Percentiles rank a stretch among this genome's conserved stretches.
These are phyloP conservation scores for Nematostella vectensis DNA, from an alignment of 92 coral and sea anemone species.

Conservation along the genomic window DNA sequence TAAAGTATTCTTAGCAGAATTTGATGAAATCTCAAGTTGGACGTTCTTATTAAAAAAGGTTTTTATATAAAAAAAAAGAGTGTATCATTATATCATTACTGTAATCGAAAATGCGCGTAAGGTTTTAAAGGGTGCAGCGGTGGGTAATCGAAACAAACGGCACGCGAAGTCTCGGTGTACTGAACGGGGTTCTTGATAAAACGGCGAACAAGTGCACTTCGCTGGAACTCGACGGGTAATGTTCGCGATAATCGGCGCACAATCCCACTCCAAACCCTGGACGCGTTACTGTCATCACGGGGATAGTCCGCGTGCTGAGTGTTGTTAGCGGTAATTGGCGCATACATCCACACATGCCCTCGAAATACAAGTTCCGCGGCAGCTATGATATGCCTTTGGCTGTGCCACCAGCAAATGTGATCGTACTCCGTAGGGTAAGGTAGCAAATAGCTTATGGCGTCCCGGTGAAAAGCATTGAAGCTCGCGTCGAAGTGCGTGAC, in stretches of 20 bases:
- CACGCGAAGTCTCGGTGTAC: slow-evolving; percentile 21
- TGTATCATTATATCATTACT: no score
- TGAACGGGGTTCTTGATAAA: slow-evolving; percentile 16
- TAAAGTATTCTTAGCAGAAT: no score
- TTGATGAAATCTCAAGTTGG: no score
- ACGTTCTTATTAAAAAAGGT: no score
- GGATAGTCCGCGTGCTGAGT: slow-evolving; percentile 26
- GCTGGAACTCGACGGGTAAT: slow-evolving; percentile 12
- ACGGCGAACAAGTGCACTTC: slow-evolving; percentile 3
- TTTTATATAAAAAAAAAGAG: no score
- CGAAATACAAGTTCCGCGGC: slow-evolving; percentile 29
- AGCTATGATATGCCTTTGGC: slow-evolving; percentile 30
- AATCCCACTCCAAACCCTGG: slow-evolving; percentile 23
- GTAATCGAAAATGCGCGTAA: slow-evolving; percentile 28
- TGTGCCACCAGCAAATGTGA: no score
- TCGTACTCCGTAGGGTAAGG: slow-evolving; percentile 32
- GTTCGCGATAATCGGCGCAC: neutral
- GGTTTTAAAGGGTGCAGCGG: slow-evolving; percentile 18
- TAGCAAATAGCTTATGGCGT: slow-evolving; percentile 16
- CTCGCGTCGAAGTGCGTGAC: no score
- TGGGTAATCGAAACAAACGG: slow-evolving; percentile 20
- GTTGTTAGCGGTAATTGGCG: slow-evolving; percentile 14
- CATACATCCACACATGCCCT: slow-evolving; percentile 31
- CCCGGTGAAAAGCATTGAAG: slow-evolving; percentile 33
- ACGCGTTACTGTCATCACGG: slow-evolving; percentile 17